Base-by-base conservation (phyloP, 2,888 invertebrate species). In the Caenorhabditis wallacei region DNA sequence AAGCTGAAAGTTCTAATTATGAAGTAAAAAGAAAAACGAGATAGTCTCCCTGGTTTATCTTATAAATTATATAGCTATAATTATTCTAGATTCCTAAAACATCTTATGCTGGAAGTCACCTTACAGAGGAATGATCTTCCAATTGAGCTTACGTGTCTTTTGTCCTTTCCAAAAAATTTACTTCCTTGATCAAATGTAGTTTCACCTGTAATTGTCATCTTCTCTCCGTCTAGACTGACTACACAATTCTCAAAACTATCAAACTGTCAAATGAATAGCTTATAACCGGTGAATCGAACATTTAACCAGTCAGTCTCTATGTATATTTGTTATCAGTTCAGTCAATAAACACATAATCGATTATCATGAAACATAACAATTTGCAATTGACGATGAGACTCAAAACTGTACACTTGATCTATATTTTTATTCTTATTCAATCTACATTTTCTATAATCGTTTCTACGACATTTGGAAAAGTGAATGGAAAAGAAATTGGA, bases 251-350 rank as follows among this genome's bases (percentile, higher is more conserved):
- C 43, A 11, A 13, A 16, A 13, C 43, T 43, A 2, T 11, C 43
- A 11, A 13, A 16, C 2, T 11, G 11, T 43, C 43, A 43, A 16
- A 43, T 43, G 43, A 43, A 43, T 5, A 43, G 4, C 8, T 30
- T 30, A 3, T 30, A 30, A 30, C 30, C 8, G 3, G 4, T 30
- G 30, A 3, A 30, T 56, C 56, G 5, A 20, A 22, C 40, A 22
- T 59, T 54, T 54, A 1, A 1, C 2, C 59, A 5, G 8, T 40
- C 37, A 1, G n/a, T 40, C 7, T 37, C 37, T 8, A 35, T 59
- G 22, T 59, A 22, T n/a, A 59, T 3, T 16, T 43, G 40, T 43
- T 61, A 61, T 61, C 43, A 46, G 43, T 43, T n/a, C 16, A 18
- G 26, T 20, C 64, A 30, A n/a, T 48, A 48, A n/a, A 51, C 48